Evolutionary conservation across 1,140 invertebrate genomes (phyloP), one percentile per base, ranked within the genome.

Genomic region (Drosophila sp.): DNA sequence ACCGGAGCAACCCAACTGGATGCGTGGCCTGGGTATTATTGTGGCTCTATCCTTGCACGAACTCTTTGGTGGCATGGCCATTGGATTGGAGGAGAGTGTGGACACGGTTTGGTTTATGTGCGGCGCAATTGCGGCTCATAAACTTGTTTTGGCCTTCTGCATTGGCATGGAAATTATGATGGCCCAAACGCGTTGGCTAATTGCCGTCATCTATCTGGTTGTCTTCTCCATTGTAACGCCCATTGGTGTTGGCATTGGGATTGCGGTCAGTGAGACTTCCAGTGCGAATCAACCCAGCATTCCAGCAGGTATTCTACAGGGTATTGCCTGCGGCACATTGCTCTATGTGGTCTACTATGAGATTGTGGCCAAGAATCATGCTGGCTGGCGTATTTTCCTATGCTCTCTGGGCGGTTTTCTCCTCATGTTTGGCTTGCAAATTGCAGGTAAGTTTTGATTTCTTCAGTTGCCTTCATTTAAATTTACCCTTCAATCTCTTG

Each of bases 261-360:
- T 96, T 69, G 64, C 94, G 0, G 90, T 95, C 5, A 93, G 94
- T n/a, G 78, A 86, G 36, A 92, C 93, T 9, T 94, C 94, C 1
- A 92, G 92, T 11, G 93, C 93, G 0, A 93, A 94, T 4, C 92
- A 93, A 4, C 93, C 94, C 2, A 94, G 93, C 64, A 92, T 95
- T 14, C 93, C 93, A 2, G 94, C 94, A 0, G 93, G 95, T 0
- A 93, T 86, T 7, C 32, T 86, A 13, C 81, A 86, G 59, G 75
- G 81, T 6, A 71, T 86, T 8, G 81, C 81, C 21, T 87, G 81
- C n/a, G 97, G 97, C 11, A 97, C 97, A 0, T 92, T 98, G 2
- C 93, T 97, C 0, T 97, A 97, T 90, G 96, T 98, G 38, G 96
- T 97, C n/a, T 97, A 97, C 93, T 97, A 97, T 89, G 97, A 97